Conservation (phyloP, 2,888 invertebrate species). For the Yponomeuta malinellus region DNA sequence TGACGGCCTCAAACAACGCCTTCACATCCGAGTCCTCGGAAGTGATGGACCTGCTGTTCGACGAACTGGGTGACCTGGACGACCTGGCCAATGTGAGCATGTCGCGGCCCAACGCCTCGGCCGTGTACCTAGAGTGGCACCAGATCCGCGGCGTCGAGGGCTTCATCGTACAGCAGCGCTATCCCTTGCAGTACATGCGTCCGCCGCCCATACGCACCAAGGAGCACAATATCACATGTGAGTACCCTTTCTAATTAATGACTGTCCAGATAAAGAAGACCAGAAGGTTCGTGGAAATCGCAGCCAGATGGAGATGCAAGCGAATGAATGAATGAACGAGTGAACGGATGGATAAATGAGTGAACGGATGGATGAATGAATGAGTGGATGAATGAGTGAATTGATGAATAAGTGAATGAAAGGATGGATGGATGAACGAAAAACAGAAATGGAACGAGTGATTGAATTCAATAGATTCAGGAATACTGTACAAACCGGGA, state of each 20-base stretch:
- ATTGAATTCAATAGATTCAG: no score
- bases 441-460: no score
- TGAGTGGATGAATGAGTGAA: not conserved
- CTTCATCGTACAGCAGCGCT: conserved; percentile 71
- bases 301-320: no score
- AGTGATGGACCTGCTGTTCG: conserved; percentile 76
- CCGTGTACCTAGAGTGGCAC: conserved; percentile 78
- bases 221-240: conserved; percentile 52
- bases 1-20: conserved; percentile 79
- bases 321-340: no score
- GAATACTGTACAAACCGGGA: no score
- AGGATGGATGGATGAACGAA: not conserved
- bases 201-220: conserved; percentile 57
- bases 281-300: no score
- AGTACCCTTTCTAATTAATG: conserved; percentile 25
- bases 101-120: conserved; percentile 60
- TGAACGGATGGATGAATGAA: no score
- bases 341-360: no score
- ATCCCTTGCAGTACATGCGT: conserved; percentile 74
- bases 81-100: conserved; percentile 74
- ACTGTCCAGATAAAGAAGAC: no score
- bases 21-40: conserved; percentile 78
- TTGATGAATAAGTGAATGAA: no score
- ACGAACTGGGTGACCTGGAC: conserved; percentile 79
- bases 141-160: conserved; percentile 74